Evolutionary conservation across 2,113 vertebrate genomes (phyloP), one percentile per base, ranked within the genome.

Genomic region (Pyxicephalus adspersus): DNA sequence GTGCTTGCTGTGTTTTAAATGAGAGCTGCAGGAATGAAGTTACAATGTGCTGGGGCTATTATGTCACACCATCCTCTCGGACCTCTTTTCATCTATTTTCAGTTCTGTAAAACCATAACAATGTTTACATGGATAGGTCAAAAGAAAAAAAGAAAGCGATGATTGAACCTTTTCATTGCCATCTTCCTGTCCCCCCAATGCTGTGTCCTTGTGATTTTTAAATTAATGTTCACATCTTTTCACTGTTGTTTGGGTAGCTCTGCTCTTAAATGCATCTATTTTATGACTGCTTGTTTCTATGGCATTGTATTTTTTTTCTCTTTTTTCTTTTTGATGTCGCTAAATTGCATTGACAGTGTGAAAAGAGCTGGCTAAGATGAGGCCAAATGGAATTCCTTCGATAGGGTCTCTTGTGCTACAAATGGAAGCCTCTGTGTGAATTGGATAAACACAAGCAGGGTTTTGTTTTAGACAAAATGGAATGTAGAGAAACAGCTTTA

Each of bases 321-420:
- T 64, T 20, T 25, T 61, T 18, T 85, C 87, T 86, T 86, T 85
- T 85, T 16, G 86, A 86, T 80, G 71, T 82, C 79, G 79, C 82
- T 84, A 84, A 86, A 90, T 92, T 87, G 83, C 76, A 77, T 74
- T 54, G 76, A 77, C 77, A 86, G 16, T 75, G 29, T 89, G 83
- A 87, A 90, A 90, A 88, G 73, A 52, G 23, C 68, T 64, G 45
- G 19, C 63, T 86, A 58, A 81, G 84, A 76, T 64, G 78, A 79
- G 84, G 67, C 26, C 83, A 64, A 87, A 6, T 84, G 73, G 31
- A 67, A 84, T 87, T 86, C 74, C 76, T 83, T 78, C 84, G 83
- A 77, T 81, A 75, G 83, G 79, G 83, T 68, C 63, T 57, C 6
- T 64, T 60, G 17, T 66, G 26, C 63, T 85, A 5, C 17, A 63